Base-by-base conservation (phyloP, 2,113 vertebrate genomes). In the Manacus vitellinus region DNA sequence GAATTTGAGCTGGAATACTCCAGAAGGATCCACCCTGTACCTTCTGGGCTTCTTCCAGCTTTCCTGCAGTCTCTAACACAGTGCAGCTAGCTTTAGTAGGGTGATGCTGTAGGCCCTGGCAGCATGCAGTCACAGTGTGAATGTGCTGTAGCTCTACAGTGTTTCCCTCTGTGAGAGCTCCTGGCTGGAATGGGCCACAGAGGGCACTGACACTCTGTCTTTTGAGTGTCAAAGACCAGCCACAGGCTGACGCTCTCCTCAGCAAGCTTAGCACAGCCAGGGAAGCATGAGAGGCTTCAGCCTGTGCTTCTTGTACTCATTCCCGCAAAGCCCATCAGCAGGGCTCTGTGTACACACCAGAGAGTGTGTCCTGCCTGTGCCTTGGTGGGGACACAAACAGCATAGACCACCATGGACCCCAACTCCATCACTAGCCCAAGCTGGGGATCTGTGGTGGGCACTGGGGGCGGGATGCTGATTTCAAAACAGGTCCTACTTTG, bases 91-190 rank as follows among this genome's bases (percentile, higher is more conserved):
- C 54, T 76, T 70, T n/a, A 49, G 74, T 47, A 56, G 28, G 49
- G 49, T 5, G 59, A 10, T 55, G 41, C 39, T 78, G 47, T 13
- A 35, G 47, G n/a, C 30, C 33, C 43, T 44, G 15, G 54, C 73
- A 13, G 33, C 5, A 0, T 1, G 6, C 5, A 65, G 49, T 2
- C 1, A 0, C 2, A 8, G 66, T 17, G 3, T 11, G 58, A 33
- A 22, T 0, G 2, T 14, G 4, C 15, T 47, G 21, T 30, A 43
- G 68, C 24, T 22, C 24, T 55, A 5, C 30, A 1, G 2, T 33
- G 19, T 17, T 62, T 79, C 46, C 30, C 22, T 71, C 39, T 41
- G 23, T 4, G 27, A 10, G 33, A 87, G 56, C 24, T 78, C 22
- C 4, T 4, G 33, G 41, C 67, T 82, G 51, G 46, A 70, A 59